Evolutionary conservation across 2,797 vertebrate species (phyloP).

Genomic region (Discoglossus pictus): DNA sequence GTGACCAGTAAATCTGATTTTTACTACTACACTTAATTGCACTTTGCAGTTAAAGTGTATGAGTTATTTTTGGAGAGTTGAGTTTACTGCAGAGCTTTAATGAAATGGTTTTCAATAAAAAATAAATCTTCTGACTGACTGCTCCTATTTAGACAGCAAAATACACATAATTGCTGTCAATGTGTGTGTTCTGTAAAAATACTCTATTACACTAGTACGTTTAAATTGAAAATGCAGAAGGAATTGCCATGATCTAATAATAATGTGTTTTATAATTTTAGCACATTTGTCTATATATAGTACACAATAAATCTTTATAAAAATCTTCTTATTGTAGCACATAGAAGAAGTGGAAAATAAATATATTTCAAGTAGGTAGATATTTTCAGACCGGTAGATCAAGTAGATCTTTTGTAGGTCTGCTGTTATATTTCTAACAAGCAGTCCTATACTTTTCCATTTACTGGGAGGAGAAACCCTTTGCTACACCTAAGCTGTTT

Average conservation of each 20-base stretch:
- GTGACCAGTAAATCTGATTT: constrained; percentile 32
- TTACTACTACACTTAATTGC: constrained; percentile 34
- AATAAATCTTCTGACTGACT: constrained; percentile 25
- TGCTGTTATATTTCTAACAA: too few relatives aligned
- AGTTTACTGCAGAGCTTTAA: constrained; percentile 30
- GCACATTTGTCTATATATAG: too few relatives aligned
- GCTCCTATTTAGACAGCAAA: constrained; percentile 17
- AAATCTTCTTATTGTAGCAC: too few relatives aligned
- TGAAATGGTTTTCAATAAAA: constrained; percentile 36
- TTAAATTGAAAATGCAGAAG: constrained; percentile 21
- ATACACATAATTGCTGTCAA: constrained; percentile 27
- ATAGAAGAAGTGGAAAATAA: too few relatives aligned
- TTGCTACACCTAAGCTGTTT: too few relatives aligned
- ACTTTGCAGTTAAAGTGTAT: constrained; percentile 34
- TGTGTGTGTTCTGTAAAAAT: constrained; percentile 35
- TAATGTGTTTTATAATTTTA: too few relatives aligned
- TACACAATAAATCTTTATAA: too few relatives aligned
- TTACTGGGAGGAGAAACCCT: too few relatives aligned
- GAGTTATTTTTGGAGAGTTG: constrained; percentile 39
- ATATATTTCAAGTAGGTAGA: too few relatives aligned
- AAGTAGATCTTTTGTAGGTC: too few relatives aligned
- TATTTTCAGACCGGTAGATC: too few relatives aligned
- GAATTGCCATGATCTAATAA: constrained; percentile 4
- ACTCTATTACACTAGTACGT: background rate
- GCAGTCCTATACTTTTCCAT: too few relatives aligned